These are phyloP conservation scores for Percopsis transmontana DNA, from an alignment of 2,113 vertebrate species.

Conservation along the genomic window DNA sequence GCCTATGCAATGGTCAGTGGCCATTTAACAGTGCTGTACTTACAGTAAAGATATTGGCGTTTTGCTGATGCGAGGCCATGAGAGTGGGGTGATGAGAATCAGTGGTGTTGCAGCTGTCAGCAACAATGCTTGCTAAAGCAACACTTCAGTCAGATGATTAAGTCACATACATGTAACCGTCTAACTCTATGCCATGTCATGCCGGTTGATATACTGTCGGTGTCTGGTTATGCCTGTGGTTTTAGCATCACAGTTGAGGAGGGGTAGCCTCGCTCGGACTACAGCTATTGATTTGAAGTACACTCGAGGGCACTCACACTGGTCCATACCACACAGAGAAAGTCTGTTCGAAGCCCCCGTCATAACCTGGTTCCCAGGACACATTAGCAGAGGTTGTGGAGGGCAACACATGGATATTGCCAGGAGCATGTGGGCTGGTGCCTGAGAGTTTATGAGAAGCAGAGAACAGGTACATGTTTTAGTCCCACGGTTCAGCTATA, in stretches of 20 bases:
- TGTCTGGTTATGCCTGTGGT: too few species aligned
- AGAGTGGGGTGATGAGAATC: constrained; percentile 16
- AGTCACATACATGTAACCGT: background rate
- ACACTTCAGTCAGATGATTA: constrained; percentile 1
- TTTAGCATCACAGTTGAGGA: too few species aligned
- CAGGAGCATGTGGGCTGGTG: constrained; percentile 96
- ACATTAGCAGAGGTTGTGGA: constrained; percentile 96
- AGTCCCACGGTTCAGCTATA: background rate
- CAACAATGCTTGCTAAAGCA: background rate
- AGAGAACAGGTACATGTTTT: background rate
- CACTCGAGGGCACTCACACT: constrained; percentile 92
- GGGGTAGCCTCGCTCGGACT: too few species aligned
- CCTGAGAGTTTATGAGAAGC: constrained; percentile 74
- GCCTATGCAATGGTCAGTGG: background rate
- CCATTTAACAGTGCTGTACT: constrained; percentile 4
- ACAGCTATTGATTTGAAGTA: constrained; percentile 34
- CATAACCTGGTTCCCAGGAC: constrained; percentile 98
- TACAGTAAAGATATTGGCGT: background rate
- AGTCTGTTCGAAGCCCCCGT: constrained; percentile 98
- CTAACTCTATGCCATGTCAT: background rate
- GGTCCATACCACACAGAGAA: constrained; percentile 99
- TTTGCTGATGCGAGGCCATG: constrained; percentile 2
- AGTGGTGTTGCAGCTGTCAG: constrained; percentile 5
- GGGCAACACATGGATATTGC: constrained; percentile 87
- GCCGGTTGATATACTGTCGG: constrained; percentile 1